These are phyloP conservation scores for Myiopsitta monachus DNA, from an alignment of 2,113 vertebrate genomes.

Conservation along the genomic window DNA sequence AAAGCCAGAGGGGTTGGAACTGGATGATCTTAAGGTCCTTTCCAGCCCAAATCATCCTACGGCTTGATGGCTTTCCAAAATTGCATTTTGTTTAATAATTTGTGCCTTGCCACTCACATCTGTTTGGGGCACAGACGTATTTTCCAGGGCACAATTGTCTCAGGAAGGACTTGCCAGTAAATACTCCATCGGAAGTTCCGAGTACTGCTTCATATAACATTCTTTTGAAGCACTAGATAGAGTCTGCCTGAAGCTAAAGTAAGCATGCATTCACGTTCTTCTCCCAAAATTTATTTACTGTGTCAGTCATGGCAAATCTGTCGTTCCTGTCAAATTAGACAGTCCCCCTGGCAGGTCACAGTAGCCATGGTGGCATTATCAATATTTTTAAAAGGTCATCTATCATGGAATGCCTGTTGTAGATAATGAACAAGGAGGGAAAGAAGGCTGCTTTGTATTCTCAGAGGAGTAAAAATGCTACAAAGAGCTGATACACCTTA, in stretches of 20 bases:
- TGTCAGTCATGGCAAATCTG: conserved; percentile 33
- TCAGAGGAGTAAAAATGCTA: not conserved
- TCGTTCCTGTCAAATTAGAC: conserved; percentile 47
- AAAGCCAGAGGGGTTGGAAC: not conserved
- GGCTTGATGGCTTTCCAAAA: not conserved
- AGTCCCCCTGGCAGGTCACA: conserved; percentile 45
- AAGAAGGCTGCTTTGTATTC: not conserved
- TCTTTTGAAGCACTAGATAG: not conserved
- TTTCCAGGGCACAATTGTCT: not conserved
- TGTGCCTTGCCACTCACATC: not conserved
- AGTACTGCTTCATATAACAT: not conserved
- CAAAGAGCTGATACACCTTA: not conserved
- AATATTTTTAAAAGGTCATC: conserved; percentile 66
- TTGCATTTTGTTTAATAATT: not conserved
- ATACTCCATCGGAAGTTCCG: not conserved
- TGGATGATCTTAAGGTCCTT: not conserved
- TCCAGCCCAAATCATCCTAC: not conserved
- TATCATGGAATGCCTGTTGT: not conserved
- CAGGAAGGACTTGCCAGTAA: not conserved
- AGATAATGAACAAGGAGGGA: conserved; percentile 7
- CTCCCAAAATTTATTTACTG: conserved; percentile 37
- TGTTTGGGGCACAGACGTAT: not conserved
- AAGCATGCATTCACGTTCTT: not conserved
- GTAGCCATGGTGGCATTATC: conserved; percentile 27
- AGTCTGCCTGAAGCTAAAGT: conserved; percentile 36